Conservation (phyloP, 2,888 invertebrate genomes). For the Epinotia brunnichana region DNA sequence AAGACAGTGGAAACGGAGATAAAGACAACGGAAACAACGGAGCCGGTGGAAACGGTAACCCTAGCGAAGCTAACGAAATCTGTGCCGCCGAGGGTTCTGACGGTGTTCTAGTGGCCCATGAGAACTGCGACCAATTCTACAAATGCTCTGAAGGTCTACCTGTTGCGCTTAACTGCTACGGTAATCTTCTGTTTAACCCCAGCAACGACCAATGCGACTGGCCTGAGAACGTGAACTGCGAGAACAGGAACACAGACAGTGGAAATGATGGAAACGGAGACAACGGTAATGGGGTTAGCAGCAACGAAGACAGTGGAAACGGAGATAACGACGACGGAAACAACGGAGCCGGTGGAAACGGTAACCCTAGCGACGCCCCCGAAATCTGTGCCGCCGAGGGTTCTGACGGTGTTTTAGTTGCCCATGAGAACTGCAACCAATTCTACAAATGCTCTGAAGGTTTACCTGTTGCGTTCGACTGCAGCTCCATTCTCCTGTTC, state of each 20-base stretch:
- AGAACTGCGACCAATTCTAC: constrained; percentile 59
- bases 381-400: constrained; percentile 53
- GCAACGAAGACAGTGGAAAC: background rate
- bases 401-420: constrained; percentile 56
- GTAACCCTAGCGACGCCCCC: constrained; percentile 55
- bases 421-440: constrained; percentile 59
- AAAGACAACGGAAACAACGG: constrained; percentile 37
- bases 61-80: constrained; percentile 54
- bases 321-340: constrained; percentile 39
- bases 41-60: constrained; percentile 47
- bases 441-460: constrained; percentile 59
- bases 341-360: constrained; percentile 34
- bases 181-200: constrained; percentile 55
- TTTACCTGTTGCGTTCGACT: constrained; percentile 51
- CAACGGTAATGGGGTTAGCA: background rate
- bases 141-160: constrained; percentile 54
- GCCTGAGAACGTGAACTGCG: constrained; percentile 58
- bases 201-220: constrained; percentile 55
- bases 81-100: constrained; percentile 54
- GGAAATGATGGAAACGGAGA: constrained; percentile 14
- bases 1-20: constrained; percentile 25
- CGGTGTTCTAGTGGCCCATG: constrained; percentile 59
- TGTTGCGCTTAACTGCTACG: constrained; percentile 51
- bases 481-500: constrained; percentile 53
- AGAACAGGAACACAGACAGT: constrained; percentile 48